Percentiles rank a stretch among this genome's conserved stretches.
Conservation (phyloP, 2,888 invertebrate genomes). For the Brachypalpus laphriformis region DNA sequence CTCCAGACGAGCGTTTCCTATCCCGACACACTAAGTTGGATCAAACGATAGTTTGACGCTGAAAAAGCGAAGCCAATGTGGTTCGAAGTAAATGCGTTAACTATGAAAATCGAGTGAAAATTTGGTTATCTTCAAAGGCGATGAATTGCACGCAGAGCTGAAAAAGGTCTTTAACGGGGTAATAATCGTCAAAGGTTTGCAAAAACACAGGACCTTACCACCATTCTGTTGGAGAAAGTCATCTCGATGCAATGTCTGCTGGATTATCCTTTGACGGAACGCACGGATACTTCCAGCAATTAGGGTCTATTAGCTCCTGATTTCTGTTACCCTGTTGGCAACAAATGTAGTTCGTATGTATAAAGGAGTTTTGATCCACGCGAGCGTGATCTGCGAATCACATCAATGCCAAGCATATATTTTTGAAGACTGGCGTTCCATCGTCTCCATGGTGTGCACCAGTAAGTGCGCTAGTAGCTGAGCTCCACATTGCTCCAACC, state of each 20-base stretch:
- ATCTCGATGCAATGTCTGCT: neutral
- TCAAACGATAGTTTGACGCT: too few species aligned
- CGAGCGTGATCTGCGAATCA: slow-evolving; percentile 10
- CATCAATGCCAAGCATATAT: neutral
- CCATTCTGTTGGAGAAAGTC: neutral
- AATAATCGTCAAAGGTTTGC: neutral
- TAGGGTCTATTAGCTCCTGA: neutral
- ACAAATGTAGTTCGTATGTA: slow-evolving; percentile 1
- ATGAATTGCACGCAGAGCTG: neutral
- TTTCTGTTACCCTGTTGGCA: slow-evolving; percentile 1
- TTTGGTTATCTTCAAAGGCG: neutral
- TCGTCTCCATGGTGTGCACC: neutral
- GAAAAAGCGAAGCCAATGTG: too few species aligned
- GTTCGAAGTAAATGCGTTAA: too few species aligned
- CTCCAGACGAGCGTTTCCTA: too few species aligned
- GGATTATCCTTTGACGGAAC: slow-evolving; percentile 1
- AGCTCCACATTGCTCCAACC: slow-evolving; percentile 7
- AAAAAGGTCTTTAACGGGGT: slow-evolving; percentile 7
- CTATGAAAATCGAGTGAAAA: neutral
- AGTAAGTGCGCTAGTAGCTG: neutral
- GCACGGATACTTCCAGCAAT: neutral
- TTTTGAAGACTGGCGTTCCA: neutral
- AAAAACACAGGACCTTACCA: neutral
- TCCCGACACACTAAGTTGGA: too few species aligned
- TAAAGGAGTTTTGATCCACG: neutral